These are phyloP conservation scores for Pogona vitticeps DNA, from an alignment of 2,113 vertebrate genomes.

Conservation along the genomic window DNA sequence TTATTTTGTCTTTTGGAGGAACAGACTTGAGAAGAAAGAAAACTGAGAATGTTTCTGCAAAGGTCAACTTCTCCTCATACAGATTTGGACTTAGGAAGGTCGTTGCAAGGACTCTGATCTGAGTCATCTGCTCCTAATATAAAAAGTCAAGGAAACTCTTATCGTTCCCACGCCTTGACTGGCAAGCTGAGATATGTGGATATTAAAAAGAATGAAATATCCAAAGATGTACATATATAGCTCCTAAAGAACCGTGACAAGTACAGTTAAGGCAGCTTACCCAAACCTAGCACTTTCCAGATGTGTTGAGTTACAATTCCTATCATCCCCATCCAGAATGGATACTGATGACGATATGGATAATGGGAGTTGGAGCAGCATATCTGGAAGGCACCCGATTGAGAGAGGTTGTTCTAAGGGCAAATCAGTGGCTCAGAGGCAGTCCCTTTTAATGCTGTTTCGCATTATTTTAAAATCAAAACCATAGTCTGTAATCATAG, in stretches of 20 bases:
- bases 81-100: neutral
- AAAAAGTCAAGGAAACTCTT: neutral
- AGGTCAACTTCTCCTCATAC: neutral
- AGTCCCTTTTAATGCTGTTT: neutral
- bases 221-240: neutral
- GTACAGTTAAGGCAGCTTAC: neutral
- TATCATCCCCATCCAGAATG: too few relatives aligned
- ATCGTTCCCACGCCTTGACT: neutral
- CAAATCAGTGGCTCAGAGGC: neutral
- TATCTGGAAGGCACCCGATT: too few relatives aligned
- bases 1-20: neutral
- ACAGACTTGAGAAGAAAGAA: neutral
- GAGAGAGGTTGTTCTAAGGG: neutral
- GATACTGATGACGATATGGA: too few relatives aligned
- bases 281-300: too few relatives aligned
- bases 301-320: too few relatives aligned
- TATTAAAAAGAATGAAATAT: neutral
- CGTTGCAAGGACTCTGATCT: neutral
- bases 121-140: neutral
- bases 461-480: too few relatives aligned
- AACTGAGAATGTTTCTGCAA: conserved; percentile 3
- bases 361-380: too few relatives aligned
- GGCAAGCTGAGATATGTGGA: neutral
- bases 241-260: neutral
- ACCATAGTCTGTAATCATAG: too few relatives aligned